A percentile compares a stretch with the other conserved stretches of the same genome.
Conservation (phyloP, 1,140 invertebrate genomes). For the Zaprionus lachaisei region DNA sequence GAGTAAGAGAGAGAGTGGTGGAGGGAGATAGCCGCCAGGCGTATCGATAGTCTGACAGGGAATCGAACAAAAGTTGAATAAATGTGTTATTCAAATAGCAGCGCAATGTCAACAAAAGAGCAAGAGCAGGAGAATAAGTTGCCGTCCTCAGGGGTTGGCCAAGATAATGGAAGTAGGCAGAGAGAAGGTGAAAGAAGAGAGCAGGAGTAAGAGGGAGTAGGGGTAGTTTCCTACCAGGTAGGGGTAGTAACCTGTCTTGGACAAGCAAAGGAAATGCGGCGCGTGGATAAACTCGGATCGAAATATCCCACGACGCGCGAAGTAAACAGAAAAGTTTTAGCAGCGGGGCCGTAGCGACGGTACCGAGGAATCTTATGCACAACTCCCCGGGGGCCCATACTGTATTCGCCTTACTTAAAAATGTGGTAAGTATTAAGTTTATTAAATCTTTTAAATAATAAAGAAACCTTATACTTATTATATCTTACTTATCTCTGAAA, state of each 20-base stretch:
- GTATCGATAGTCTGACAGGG: conserved; percentile 11
- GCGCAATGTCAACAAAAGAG: conserved; percentile 27
- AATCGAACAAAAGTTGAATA: conserved; percentile 43
- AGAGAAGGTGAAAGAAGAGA: no score
- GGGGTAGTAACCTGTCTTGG: background rate
- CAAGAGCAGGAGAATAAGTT: background rate
- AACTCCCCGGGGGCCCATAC: no score
- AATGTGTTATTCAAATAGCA: conserved; percentile 41
- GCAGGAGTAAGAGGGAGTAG: no score
- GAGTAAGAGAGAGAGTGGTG: background rate
- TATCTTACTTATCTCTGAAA: no score
- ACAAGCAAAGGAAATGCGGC: background rate
- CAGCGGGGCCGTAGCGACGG: no score
- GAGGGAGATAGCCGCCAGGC: background rate
- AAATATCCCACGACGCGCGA: background rate
- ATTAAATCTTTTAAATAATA: no score
- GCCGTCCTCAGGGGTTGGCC: background rate
- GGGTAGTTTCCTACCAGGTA: background rate
- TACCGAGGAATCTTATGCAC: no score
- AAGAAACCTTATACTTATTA: no score
- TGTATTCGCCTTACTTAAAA: no score
- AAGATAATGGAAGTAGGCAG: background rate
- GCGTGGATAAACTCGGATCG: background rate
- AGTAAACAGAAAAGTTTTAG: background rate
- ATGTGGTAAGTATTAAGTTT: no score